Evolutionary conservation across 1,140 invertebrate species (phyloP).

Genomic region (Watersipora subatra): DNA sequence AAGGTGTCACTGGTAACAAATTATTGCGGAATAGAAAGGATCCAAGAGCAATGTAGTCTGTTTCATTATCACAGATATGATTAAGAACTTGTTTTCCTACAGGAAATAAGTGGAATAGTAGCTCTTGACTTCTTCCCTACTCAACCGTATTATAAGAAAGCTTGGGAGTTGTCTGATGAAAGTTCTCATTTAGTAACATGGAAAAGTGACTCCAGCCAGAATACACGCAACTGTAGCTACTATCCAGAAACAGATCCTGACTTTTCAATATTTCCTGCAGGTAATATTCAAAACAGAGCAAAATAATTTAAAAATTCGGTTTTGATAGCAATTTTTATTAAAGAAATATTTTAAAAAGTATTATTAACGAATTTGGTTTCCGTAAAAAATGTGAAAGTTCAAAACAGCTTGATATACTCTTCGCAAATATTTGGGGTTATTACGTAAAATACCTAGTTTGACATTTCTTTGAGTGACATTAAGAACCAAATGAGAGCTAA

Average conservation of each 20-base stretch:
- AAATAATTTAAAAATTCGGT: too few relatives aligned
- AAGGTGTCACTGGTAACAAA: too few relatives aligned
- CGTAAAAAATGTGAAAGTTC: neutral
- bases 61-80: too few relatives aligned
- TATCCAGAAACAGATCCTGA: neutral
- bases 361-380: neutral
- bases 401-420: neutral
- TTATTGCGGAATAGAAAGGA: too few relatives aligned
- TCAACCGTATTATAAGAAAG: neutral
- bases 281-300: neutral
- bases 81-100: too few relatives aligned
- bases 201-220: neutral
- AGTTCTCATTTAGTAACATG: neutral
- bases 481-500: too few relatives aligned
- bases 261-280: neutral
- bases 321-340: too few relatives aligned
- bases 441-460: neutral
- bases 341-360: too few relatives aligned
- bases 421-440: neutral
- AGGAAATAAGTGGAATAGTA: neutral
- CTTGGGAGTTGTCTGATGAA: neutral
- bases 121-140: neutral
- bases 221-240: neutral
- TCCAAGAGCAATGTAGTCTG: too few relatives aligned
- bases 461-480: too few relatives aligned